A percentile compares a stretch with the other conserved stretches of the same genome.
These are phyloP conservation scores for Lamprotornis superbus DNA, from an alignment of 2,113 vertebrate genomes.

Conservation along the genomic window DNA sequence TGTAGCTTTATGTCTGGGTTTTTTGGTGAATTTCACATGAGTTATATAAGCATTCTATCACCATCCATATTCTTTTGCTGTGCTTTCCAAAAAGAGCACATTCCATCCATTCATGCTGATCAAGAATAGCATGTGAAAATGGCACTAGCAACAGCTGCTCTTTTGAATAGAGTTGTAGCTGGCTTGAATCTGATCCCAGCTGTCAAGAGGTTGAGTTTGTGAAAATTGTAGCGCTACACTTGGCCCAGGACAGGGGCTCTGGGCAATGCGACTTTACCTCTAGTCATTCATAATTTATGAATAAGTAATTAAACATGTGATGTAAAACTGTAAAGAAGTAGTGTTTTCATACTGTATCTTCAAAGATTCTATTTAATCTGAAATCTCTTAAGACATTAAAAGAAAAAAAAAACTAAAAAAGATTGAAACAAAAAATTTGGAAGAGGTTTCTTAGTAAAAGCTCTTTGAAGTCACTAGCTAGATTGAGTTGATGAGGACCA, in stretches of 20 bases:
- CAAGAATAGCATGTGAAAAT: not conserved
- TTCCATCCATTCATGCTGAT: not conserved
- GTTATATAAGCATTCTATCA: not conserved
- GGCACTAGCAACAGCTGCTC: not conserved
- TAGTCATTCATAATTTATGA: slow-evolving; percentile 14
- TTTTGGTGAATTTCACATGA: not conserved
- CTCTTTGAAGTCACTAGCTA: slow-evolving; percentile 31
- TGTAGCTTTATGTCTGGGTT: not conserved
- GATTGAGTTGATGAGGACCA: slow-evolving; percentile 34
- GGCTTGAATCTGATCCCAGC: slow-evolving; percentile 18
- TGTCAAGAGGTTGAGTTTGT: not conserved
- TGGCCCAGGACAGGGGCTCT: not conserved
- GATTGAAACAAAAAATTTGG: slow-evolving; percentile 3
- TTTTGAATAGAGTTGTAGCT: not conserved
- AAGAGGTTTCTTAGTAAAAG: not conserved
- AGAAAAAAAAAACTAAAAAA: not conserved
- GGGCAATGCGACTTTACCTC: not conserved
- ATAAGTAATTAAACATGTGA: slow-evolving; percentile 4
- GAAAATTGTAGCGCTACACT: not conserved
- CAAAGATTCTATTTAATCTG: not conserved
- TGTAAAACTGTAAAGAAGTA: not conserved
- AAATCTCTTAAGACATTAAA: not conserved
- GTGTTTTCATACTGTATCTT: slow-evolving; percentile 9
- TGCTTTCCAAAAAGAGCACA: not conserved
- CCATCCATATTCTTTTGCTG: not conserved